phyloP scores from a whole-genome alignment of 2,113 vertebrate species.

The Nibea albiflora region DNA sequence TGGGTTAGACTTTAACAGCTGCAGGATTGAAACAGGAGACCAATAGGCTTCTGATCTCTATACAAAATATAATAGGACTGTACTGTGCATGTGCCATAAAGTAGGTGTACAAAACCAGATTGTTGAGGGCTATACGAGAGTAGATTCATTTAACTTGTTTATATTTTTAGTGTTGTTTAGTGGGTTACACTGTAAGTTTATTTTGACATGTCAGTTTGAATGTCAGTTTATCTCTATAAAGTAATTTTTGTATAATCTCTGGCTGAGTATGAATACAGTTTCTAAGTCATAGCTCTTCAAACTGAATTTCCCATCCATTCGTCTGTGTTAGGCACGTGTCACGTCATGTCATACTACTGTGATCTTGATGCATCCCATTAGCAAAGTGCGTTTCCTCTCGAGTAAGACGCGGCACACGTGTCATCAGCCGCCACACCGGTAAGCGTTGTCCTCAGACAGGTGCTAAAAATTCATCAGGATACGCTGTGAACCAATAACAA shows the following conservation, averaged over 20 bases:
- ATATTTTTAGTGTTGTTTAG: too few species aligned
- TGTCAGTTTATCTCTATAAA: not conserved
- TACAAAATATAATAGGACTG: constrained; percentile 25
- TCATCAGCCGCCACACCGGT: constrained; percentile 13
- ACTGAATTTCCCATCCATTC: not conserved
- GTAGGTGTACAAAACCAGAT: constrained; percentile 1
- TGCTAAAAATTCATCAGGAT: constrained; percentile 63
- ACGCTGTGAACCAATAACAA: constrained; percentile 65
- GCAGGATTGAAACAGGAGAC: constrained; percentile 23
- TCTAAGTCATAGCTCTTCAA: not conserved
- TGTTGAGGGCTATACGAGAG: too few species aligned
- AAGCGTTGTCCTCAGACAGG: constrained; percentile 51
- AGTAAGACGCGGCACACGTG: constrained; percentile 18
- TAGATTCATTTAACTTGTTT: too few species aligned
- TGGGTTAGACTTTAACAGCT: constrained; percentile 49
- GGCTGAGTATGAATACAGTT: not conserved
- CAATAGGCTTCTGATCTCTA: constrained; percentile 25
- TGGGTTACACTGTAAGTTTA: too few species aligned
- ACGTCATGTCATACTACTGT: not conserved
- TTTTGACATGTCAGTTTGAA: not conserved
- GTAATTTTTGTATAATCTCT: not conserved
- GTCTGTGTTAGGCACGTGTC: not conserved
- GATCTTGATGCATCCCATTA: constrained; percentile 1
- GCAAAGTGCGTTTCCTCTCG: constrained; percentile 13
- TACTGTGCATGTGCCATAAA: constrained; percentile 16